Conservation (phyloP, 2,888 invertebrate species). For the Ectropis crepuscularia region DNA sequence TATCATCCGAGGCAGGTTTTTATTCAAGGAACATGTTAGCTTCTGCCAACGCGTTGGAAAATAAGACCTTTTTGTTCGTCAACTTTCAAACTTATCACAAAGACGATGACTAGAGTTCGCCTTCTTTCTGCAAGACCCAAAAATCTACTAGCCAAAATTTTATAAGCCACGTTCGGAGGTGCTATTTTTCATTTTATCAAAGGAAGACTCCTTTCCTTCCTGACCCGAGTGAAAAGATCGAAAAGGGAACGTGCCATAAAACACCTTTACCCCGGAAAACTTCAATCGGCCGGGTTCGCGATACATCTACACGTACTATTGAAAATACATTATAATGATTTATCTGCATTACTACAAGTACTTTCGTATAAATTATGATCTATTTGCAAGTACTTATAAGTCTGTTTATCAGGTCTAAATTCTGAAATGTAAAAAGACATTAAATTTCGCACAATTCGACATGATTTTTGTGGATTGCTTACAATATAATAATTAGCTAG, state of each 20-base stretch:
- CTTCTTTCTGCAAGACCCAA: conserved; percentile 53
- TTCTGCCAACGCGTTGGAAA: background rate
- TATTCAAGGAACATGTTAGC: background rate
- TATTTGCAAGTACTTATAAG: no score
- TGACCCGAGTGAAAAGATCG: conserved; percentile 70
- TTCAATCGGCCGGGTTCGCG: conserved; percentile 50
- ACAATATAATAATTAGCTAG: no score
- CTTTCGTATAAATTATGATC: no score
- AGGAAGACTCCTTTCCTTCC: conserved; percentile 76
- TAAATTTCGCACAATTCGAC: no score
- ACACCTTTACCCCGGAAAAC: conserved; percentile 59
- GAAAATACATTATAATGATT: no score
- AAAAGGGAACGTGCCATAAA: conserved; percentile 71
- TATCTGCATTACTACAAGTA: no score
- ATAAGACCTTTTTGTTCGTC: conserved; percentile 1
- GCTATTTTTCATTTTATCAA: conserved; percentile 82
- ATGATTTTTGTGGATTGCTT: no score
- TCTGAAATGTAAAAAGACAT: no score
- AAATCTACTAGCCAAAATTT: conserved; percentile 43
- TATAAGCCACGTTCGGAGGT: conserved; percentile 64
- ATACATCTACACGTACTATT: background rate
- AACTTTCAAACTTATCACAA: conserved; percentile 32
- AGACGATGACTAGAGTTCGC: conserved; percentile 47
- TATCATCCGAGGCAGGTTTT: background rate
- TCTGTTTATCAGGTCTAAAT: no score